Conservation (phyloP, 2,888 invertebrate species). For the Leucania comma region DNA sequence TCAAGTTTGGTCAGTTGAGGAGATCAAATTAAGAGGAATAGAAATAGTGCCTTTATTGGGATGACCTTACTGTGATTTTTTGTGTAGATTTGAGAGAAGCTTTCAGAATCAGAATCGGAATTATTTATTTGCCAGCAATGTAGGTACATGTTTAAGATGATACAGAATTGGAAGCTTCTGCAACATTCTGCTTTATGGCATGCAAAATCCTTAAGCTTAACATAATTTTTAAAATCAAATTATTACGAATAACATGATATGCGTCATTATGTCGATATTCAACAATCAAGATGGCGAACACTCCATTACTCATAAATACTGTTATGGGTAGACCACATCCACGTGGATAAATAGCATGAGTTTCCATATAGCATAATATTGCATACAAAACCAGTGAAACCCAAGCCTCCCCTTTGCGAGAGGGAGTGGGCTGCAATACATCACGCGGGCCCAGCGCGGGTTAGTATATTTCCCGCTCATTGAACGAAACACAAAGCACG, state of each 20-base stretch:
- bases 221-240: no score
- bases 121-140: no score
- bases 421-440: constrained; percentile 2
- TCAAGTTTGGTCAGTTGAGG: constrained; percentile 40
- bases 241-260: background rate
- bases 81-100: background rate
- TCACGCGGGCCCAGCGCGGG: background rate
- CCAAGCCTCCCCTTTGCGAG: background rate
- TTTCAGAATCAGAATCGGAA: no score
- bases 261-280: background rate
- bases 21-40: constrained; percentile 40
- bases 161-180: no score
- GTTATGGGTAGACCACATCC: background rate
- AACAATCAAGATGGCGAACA: background rate
- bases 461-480: background rate
- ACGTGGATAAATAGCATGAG: background rate
- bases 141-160: no score
- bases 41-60: background rate
- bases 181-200: no score
- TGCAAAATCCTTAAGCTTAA: no score
- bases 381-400: background rate
- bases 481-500: constrained; percentile 17
- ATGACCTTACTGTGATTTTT: background rate
- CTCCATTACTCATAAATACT: background rate
- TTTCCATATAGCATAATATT: background rate